These are phyloP conservation scores for Lates japonicus DNA, from an alignment of 2,797 vertebrate species.

Conservation along the genomic window DNA sequence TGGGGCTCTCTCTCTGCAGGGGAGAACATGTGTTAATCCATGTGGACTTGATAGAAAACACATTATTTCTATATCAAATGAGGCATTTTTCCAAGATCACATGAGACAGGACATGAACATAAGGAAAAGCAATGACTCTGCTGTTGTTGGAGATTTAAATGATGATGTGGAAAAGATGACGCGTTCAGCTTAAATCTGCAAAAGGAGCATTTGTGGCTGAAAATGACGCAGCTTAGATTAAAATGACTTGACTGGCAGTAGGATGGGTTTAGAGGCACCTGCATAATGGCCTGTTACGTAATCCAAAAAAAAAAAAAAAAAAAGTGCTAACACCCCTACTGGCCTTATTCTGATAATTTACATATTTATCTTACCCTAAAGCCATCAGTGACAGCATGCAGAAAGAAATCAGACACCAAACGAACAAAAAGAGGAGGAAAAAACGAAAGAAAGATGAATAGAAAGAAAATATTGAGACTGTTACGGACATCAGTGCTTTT, in stretches of 20 bases:
- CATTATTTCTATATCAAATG: background rate
- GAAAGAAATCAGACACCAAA: slow-evolving; percentile 80
- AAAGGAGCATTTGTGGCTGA: slow-evolving; percentile 27
- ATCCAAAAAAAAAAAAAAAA: slow-evolving; percentile 6
- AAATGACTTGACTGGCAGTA: slow-evolving; percentile 54
- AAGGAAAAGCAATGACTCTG: slow-evolving; percentile 42
- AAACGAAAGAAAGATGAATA: slow-evolving; percentile 73
- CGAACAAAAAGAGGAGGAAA: slow-evolving; percentile 57
- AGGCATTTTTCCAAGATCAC: slow-evolving; percentile 38
- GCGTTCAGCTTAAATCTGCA: slow-evolving; percentile 36
- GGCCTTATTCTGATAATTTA: slow-evolving; percentile 81
- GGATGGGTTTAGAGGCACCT: slow-evolving; percentile 53
- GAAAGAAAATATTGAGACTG: slow-evolving; percentile 66
- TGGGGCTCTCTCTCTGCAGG: slow-evolving; percentile 80
- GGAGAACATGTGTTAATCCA: slow-evolving; percentile 28
- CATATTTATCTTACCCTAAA: slow-evolving; percentile 89
- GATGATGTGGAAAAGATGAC: slow-evolving; percentile 43
- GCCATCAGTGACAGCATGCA: slow-evolving; percentile 91
- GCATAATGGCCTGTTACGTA: slow-evolving; percentile 52
- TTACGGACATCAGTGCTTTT: slow-evolving; percentile 53
- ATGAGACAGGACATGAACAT: slow-evolving; percentile 44
- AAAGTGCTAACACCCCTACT: slow-evolving; percentile 58
- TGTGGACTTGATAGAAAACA: background rate
- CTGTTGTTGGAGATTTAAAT: slow-evolving; percentile 44
- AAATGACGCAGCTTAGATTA: slow-evolving; percentile 32